Conservation (phyloP, 92 coral and sea anemone species). For the Scolanthus callimorphus region DNA sequence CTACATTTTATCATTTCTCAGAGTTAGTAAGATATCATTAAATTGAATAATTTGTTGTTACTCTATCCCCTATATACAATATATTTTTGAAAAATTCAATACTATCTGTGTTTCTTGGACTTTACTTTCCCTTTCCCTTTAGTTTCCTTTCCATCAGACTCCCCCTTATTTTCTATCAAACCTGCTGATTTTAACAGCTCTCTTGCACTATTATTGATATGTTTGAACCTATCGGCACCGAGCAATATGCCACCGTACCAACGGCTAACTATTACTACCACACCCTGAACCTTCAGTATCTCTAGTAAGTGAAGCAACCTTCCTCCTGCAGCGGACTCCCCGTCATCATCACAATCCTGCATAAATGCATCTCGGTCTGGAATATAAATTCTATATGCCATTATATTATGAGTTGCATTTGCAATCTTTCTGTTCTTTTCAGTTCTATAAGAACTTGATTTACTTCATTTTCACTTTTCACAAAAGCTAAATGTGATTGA, state of each 20-base stretch:
- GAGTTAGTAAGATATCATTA: too few species aligned
- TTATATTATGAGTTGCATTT: constrained; percentile 85
- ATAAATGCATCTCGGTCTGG: constrained; percentile 42
- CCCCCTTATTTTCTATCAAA: constrained; percentile 36
- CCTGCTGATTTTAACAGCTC: constrained; percentile 62
- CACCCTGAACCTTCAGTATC: constrained; percentile 57
- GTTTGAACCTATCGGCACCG: constrained; percentile 96
- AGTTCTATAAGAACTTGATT: constrained; percentile 56
- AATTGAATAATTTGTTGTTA: too few species aligned
- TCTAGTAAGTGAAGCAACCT: constrained; percentile 80
- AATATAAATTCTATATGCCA: constrained; percentile 78
- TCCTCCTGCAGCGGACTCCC: constrained; percentile 87
- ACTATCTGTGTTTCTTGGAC: constrained; percentile 21
- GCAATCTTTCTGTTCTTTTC: constrained; percentile 74
- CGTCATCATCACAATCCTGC: constrained; percentile 93
- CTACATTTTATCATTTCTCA: too few species aligned
- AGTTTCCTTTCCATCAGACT: not conserved
- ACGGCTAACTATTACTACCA: constrained; percentile 75
- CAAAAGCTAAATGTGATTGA: constrained; percentile 86
- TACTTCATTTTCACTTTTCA: constrained; percentile 44
- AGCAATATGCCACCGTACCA: constrained; percentile 93
- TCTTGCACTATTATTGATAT: constrained; percentile 91
- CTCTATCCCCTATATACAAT: too few species aligned
- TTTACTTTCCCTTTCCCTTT: constrained; percentile 18
- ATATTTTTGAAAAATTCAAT: too few species aligned